A percentile compares a stretch with the other conserved stretches of the same genome.
These are phyloP conservation scores for Solenopsis fugax DNA, from an alignment of 1,140 invertebrate species.

Conservation along the genomic window DNA sequence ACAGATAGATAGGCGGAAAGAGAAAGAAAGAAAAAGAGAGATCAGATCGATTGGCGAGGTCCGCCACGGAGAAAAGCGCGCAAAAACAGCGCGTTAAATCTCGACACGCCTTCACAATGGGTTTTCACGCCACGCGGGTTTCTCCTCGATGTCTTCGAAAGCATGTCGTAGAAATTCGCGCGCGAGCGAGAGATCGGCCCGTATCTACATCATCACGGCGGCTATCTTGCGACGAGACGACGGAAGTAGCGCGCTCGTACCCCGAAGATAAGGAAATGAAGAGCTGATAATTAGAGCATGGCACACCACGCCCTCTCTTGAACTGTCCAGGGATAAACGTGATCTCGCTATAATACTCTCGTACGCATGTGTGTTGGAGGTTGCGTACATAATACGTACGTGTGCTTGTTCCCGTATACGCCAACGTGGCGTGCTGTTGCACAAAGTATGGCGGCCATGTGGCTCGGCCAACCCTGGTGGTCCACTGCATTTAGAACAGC, in stretches of 20 bases:
- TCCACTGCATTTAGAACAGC: constrained; percentile 78
- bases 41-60: constrained; percentile 31
- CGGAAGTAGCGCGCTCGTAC: constrained; percentile 17
- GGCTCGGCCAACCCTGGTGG: constrained; percentile 74
- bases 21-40: background rate
- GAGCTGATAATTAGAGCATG: constrained; percentile 76
- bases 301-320: constrained; percentile 71
- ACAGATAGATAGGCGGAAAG: background rate
- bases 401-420: constrained; percentile 13
- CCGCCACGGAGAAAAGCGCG: constrained; percentile 30
- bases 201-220: background rate
- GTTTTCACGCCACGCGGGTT: constrained; percentile 1
- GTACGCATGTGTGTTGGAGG: background rate
- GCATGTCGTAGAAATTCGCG: constrained; percentile 22
- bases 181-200: constrained; percentile 31
- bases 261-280: constrained; percentile 72
- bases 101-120: constrained; percentile 57
- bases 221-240: constrained; percentile 56
- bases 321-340: constrained; percentile 64
- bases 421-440: constrained; percentile 44
- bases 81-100: constrained; percentile 46
- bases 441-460: constrained; percentile 74
- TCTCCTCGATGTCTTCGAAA: constrained; percentile 32
- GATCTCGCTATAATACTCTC: constrained; percentile 29
- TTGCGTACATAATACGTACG: background rate